A percentile compares a stretch with the other conserved stretches of the same genome.
These are phyloP conservation scores for Reticulitermes lucifugus DNA, from an alignment of 2,888 invertebrate species.

Conservation along the genomic window DNA sequence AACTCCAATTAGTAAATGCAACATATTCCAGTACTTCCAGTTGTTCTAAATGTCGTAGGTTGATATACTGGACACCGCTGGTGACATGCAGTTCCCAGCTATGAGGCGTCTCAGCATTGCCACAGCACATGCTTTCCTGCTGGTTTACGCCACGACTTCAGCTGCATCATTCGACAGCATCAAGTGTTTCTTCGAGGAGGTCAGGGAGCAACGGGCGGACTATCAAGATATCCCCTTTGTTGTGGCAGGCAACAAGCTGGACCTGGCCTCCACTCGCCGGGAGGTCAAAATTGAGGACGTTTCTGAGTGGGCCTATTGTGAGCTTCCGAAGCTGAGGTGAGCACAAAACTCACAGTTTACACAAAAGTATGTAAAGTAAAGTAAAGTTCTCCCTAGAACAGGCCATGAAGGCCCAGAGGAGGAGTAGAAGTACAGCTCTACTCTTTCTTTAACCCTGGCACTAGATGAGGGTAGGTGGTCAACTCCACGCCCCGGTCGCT, in stretches of 20 bases:
- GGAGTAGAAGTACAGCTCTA: no score
- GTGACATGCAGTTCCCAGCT: slow-evolving; percentile 90
- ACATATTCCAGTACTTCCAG: no score
- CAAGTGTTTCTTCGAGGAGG: slow-evolving; percentile 83
- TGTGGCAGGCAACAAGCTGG: slow-evolving; percentile 87
- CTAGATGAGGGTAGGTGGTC: no score
- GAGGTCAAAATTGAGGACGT: slow-evolving; percentile 83
- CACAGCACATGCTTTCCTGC: slow-evolving; percentile 87
- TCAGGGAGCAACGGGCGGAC: slow-evolving; percentile 83
- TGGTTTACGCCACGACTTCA: slow-evolving; percentile 86
- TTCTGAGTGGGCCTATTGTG: slow-evolving; percentile 83
- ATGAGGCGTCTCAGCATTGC: slow-evolving; percentile 90
- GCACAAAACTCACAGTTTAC: slow-evolving; percentile 24
- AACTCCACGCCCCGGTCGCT: no score
- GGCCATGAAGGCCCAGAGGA: no score
- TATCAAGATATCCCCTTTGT: slow-evolving; percentile 87
- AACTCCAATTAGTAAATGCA: no score
- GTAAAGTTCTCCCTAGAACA: no score
- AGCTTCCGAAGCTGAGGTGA: slow-evolving; percentile 78
- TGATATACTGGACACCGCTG: slow-evolving; percentile 85
- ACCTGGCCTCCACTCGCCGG: slow-evolving; percentile 76
- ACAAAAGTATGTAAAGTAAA: no score
- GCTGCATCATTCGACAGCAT: slow-evolving; percentile 78
- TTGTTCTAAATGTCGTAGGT: slow-evolving; percentile 63
- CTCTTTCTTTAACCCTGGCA: no score